Evolutionary conservation across 1,140 invertebrate genomes (phyloP).

Genomic region (Bombus consobrinus): DNA sequence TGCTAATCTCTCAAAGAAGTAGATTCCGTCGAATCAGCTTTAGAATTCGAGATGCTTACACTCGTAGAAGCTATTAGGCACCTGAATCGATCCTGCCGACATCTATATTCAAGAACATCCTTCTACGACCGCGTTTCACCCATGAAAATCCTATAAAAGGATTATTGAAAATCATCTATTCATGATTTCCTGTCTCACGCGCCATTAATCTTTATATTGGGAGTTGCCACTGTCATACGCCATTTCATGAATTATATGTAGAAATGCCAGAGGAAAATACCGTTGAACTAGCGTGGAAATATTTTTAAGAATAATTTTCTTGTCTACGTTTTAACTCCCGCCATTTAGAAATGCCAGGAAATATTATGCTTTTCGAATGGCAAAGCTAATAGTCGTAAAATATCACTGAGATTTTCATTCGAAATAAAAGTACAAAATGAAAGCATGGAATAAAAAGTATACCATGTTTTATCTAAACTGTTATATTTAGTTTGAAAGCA

Average conservation of each 20-base stretch:
- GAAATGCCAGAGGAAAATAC: background rate
- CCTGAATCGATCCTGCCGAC: background rate
- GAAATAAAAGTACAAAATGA: background rate
- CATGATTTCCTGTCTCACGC: background rate
- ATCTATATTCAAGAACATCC: background rate
- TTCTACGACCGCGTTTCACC: background rate
- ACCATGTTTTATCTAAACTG: background rate
- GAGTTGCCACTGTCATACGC: background rate
- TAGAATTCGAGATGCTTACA: slow-evolving; percentile 7
- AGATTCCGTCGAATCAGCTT: background rate
- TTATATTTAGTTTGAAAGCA: background rate
- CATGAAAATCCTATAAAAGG: background rate
- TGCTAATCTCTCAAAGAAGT: background rate
- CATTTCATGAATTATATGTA: background rate
- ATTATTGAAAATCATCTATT: background rate
- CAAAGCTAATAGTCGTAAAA: no score
- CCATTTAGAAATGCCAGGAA: no score
- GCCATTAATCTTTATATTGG: background rate
- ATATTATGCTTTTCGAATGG: no score
- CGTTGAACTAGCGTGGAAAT: background rate
- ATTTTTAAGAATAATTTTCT: no score
- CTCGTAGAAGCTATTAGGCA: background rate
- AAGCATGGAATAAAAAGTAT: background rate
- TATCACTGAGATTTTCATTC: no score
- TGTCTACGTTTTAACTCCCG: no score